A percentile compares a stretch with the other conserved stretches of the same genome.
These are phyloP conservation scores for Vanessa cardui DNA, from an alignment of 2,888 invertebrate species.

Conservation along the genomic window DNA sequence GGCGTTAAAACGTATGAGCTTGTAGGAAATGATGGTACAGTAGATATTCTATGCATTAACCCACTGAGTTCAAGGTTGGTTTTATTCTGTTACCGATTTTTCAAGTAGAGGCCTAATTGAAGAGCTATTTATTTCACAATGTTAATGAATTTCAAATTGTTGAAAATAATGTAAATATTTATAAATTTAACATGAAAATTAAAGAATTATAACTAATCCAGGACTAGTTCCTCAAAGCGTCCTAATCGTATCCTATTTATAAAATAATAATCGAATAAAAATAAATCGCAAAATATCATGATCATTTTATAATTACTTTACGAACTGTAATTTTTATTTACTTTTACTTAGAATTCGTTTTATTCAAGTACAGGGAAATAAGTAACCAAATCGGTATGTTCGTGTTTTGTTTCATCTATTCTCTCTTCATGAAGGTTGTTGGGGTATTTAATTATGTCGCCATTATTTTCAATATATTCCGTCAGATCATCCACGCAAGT, in stretches of 20 bases:
- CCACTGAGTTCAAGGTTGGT: constrained; percentile 16
- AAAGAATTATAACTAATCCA: constrained; percentile 22
- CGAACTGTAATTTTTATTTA: too few relatives aligned
- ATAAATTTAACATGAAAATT: constrained; percentile 17
- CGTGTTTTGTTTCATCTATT: background rate
- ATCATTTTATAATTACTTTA: constrained; percentile 8
- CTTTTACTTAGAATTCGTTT: background rate
- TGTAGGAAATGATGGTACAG: constrained; percentile 70
- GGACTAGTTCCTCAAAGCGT: constrained; percentile 29
- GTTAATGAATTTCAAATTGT: constrained; percentile 26
- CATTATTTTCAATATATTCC: background rate
- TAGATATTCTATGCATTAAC: constrained; percentile 34
- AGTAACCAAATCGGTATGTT: background rate
- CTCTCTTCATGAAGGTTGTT: background rate
- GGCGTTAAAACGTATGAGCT: constrained; percentile 70
- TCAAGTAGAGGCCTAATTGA: constrained; percentile 39
- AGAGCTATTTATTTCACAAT: constrained; percentile 12
- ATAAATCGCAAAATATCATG: constrained; percentile 20
- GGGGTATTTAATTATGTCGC: background rate
- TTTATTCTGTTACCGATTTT: background rate
- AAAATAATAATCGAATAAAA: constrained; percentile 20
- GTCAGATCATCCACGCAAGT: constrained; percentile 5
- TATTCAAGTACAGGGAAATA: background rate
- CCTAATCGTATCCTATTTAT: constrained; percentile 34
- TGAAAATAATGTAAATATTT: constrained; percentile 31